Evolutionary conservation across 2,113 vertebrate species (phyloP), one percentile per base, ranked within the genome.

Genomic region (Larimichthys crocea): DNA sequence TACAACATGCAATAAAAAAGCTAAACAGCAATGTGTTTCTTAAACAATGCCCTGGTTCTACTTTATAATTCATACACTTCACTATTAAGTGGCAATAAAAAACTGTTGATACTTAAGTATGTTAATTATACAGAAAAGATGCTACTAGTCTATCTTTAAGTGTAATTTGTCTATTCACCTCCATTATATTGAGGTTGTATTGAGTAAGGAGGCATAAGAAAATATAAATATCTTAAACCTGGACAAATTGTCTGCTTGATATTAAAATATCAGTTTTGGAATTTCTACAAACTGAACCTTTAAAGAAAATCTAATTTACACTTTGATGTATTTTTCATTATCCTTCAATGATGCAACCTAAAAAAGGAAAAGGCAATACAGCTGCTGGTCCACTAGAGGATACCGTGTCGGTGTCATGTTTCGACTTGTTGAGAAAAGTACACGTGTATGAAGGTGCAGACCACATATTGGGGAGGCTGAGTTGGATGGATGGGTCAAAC

Each of bases 1-100:
- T 42, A 74, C 76, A 88, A 20, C 19, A 31, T 59, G 35, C 62
- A 69, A 80, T 63, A 48, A 52, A 72, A 82, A n/a, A 22, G 2
- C 22, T 20, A 57, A 57, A 67, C 64, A 53, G 68, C 1, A 48
- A 24, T 1, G 65, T 74, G 78, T 59, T 59, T 48, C 40, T 31
- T 19, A n/a, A n/a, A 50, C 16, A 52, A n/a, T 53, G 19, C 71
- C 20, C 46, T 12, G 16, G 57, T 70, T 52, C 42, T 55, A 69
- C 70, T 74, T 49, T 17, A 61, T 56, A 71, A 79, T 82, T 44
- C 65, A 75, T 3, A 56, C 17, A 57, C 40, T 62, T 80, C 72
- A 64, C 35, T 44, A 6, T 64, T 67, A 24, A 64, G 59, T 56
- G 10, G 12, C 53, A 14, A 24, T 19, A 24, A 73, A 73, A 76